A percentile compares a stretch with the other conserved stretches of the same genome.
phyloP scores from a whole-genome alignment of 2,888 invertebrate species.

The Sisyra terminalis region DNA sequence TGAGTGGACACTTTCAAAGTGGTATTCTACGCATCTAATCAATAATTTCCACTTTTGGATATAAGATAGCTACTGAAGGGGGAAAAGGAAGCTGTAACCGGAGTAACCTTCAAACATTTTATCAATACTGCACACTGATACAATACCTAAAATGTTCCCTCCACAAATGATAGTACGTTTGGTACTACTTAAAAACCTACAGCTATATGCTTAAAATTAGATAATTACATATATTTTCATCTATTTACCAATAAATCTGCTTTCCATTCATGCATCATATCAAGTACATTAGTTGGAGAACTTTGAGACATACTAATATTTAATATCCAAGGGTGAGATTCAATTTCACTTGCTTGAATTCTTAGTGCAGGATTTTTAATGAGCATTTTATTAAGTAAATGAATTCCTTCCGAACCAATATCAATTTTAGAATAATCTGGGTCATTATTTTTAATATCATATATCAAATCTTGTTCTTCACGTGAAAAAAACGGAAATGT shows the following conservation, averaged over 20 bases:
- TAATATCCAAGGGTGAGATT: slow-evolving; percentile 29
- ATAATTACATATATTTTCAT: not conserved
- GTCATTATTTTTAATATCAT: slow-evolving; percentile 21
- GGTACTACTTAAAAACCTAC: no score
- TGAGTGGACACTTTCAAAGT: not conserved
- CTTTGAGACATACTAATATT: slow-evolving; percentile 15
- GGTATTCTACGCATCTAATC: no score
- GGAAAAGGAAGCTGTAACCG: not conserved
- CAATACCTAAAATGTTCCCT: no score
- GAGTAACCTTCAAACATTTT: not conserved
- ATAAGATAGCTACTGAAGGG: no score
- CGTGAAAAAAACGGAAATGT: slow-evolving; percentile 22
- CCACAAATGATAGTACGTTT: no score
- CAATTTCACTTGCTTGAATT: slow-evolving; percentile 31
- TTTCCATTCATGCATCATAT: slow-evolving; percentile 28
- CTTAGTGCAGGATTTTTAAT: slow-evolving; percentile 34
- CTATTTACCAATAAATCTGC: slow-evolving; percentile 21
- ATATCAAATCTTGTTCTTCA: slow-evolving; percentile 19
- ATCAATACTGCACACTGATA: not conserved
- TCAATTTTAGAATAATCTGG: slow-evolving; percentile 16
- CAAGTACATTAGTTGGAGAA: slow-evolving; percentile 24
- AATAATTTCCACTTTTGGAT: no score
- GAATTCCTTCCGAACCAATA: slow-evolving; percentile 21
- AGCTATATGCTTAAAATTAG: not conserved
- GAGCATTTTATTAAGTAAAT: slow-evolving; percentile 28